Conservation (phyloP, 2,797 vertebrate genomes). For the Astyanax mexicanus region DNA sequence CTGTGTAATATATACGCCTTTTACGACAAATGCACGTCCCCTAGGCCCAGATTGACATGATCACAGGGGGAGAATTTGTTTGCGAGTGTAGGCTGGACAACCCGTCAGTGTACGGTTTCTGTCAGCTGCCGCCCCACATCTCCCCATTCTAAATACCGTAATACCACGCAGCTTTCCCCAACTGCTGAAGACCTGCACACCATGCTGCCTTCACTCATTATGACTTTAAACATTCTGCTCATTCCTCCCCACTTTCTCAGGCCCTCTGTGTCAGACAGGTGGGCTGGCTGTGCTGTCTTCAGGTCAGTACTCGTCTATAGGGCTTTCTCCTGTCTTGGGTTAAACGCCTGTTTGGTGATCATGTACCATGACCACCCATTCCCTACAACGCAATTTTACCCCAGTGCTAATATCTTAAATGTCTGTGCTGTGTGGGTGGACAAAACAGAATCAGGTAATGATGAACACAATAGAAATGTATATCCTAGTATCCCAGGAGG, state of each 20-base stretch:
- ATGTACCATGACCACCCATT: slow-evolving; percentile 9
- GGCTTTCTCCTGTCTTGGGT: slow-evolving; percentile 22
- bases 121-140: slow-evolving; percentile 72
- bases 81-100: slow-evolving; percentile 41
- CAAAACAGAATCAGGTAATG: no score
- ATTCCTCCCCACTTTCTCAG: slow-evolving; percentile 87
- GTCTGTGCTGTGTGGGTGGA: no score
- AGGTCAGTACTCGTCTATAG: background rate
- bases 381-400: background rate
- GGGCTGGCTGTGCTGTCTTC: slow-evolving; percentile 60
- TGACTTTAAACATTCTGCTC: slow-evolving; percentile 66
- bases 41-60: slow-evolving; percentile 52
- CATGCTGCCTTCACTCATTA: slow-evolving; percentile 38
- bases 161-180: slow-evolving; percentile 64
- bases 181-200: slow-evolving; percentile 43
- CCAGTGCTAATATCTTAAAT: no score
- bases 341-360: slow-evolving; percentile 27
- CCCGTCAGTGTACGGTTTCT: slow-evolving; percentile 49
- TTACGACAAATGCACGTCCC: slow-evolving; percentile 46
- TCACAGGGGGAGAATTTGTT: slow-evolving; percentile 36
- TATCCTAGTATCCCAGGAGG: no score
- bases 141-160: slow-evolving; percentile 69
- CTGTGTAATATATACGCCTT: slow-evolving; percentile 42
- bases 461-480: no score
- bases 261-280: slow-evolving; percentile 81